These are phyloP conservation scores for Watsonalla cultraria DNA, from an alignment of 2,888 invertebrate genomes.

Conservation along the genomic window DNA sequence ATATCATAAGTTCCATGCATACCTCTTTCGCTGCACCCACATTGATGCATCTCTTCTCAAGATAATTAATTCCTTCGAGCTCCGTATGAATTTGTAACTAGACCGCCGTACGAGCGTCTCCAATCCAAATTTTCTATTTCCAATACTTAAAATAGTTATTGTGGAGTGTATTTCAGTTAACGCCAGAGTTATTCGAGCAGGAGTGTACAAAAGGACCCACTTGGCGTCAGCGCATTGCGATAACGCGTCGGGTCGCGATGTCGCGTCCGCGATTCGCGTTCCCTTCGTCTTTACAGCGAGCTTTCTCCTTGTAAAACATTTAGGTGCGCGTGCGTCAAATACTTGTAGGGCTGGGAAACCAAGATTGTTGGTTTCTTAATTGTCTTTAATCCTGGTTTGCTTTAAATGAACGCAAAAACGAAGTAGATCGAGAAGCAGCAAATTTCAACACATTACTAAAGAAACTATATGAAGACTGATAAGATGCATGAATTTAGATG, in stretches of 20 bases:
- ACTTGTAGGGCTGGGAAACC: not conserved
- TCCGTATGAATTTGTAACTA: too few relatives aligned
- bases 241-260: constrained; percentile 33
- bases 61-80: too few relatives aligned
- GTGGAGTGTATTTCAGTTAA: not conserved
- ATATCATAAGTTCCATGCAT: too few relatives aligned
- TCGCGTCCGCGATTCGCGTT: constrained; percentile 30
- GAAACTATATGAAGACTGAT: too few relatives aligned
- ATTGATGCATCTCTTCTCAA: too few relatives aligned
- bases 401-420: too few relatives aligned
- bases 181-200: not conserved
- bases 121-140: not conserved
- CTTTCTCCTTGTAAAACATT: constrained; percentile 53
- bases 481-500: too few relatives aligned
- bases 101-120: too few relatives aligned
- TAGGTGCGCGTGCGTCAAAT: constrained; percentile 34
- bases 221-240: constrained; percentile 8
- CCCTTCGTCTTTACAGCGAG: constrained; percentile 35
- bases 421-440: too few relatives aligned
- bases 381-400: too few relatives aligned
- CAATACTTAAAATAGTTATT: not conserved
- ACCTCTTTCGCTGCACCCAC: too few relatives aligned
- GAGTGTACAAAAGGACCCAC: constrained; percentile 18
- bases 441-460: too few relatives aligned
- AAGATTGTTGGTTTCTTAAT: not conserved